Conservation (phyloP, 2,797 vertebrate species). For the Pangasius djambal region DNA sequence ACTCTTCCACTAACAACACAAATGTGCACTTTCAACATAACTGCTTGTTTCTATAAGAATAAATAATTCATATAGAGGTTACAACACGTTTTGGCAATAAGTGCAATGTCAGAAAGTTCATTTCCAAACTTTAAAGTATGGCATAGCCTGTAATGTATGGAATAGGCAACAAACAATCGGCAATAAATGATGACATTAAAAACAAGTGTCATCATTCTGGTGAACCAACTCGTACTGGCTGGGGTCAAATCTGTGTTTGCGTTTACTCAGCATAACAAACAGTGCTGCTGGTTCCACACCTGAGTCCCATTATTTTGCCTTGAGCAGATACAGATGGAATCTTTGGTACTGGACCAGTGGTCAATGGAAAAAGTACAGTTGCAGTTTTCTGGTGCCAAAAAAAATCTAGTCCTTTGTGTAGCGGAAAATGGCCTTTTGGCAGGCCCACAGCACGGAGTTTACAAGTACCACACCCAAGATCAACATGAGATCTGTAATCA, state of each 20-base stretch:
- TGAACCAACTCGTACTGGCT: not conserved
- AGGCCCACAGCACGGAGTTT: slow-evolving; percentile 10
- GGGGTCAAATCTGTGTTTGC: not conserved
- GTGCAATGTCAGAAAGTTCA: not conserved
- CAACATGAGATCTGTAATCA: slow-evolving; percentile 36
- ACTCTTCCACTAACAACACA: not conserved
- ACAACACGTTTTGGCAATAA: not conserved
- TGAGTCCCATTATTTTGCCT: not conserved
- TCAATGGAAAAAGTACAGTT: not conserved
- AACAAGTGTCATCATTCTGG: not conserved
- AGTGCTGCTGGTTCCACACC: not conserved
- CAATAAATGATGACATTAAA: not conserved
- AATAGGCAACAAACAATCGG: too few species aligned
- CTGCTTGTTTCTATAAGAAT: not conserved
- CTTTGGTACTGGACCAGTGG: slow-evolving; percentile 5
- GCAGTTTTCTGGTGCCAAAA: not conserved
- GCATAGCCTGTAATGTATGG: not conserved
- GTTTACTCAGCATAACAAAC: not conserved
- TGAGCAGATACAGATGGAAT: slow-evolving; percentile 15
- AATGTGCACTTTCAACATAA: not conserved
- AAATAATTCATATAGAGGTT: not conserved
- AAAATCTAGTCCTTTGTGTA: slow-evolving; percentile 6
- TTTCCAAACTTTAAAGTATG: not conserved
- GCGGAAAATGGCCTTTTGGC: slow-evolving; percentile 24
- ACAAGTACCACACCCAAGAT: slow-evolving; percentile 47